Evolutionary conservation across 2,113 vertebrate genomes (phyloP).

Genomic region (Channa maculata): DNA sequence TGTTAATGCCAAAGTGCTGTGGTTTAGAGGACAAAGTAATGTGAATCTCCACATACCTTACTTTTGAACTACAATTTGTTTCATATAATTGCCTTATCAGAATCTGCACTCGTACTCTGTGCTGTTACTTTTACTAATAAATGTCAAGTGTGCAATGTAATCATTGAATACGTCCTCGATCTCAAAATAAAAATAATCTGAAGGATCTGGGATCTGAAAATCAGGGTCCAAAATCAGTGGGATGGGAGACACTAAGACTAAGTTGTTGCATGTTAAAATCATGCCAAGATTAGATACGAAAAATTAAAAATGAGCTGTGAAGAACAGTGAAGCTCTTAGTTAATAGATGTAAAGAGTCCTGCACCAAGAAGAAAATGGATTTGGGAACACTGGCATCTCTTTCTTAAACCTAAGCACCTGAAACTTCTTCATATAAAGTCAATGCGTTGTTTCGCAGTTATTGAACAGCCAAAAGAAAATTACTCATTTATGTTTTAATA

Average conservation of each 20-base stretch:
- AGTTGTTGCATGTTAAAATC: conserved; percentile 10
- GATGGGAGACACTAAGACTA: not conserved
- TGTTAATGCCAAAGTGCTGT: conserved; percentile 52
- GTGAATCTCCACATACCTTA: conserved; percentile 16
- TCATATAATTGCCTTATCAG: conserved; percentile 3
- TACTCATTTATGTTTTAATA: no score
- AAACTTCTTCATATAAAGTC: no score
- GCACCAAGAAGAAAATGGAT: not conserved
- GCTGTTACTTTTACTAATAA: conserved; percentile 11
- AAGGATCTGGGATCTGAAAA: not conserved
- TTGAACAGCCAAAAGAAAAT: no score
- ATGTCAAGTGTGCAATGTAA: conserved; percentile 40
- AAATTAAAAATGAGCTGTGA: not conserved
- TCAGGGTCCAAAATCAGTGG: not conserved
- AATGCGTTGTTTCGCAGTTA: no score
- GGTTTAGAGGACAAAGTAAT: conserved; percentile 3
- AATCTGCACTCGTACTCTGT: not conserved
- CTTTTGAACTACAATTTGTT: not conserved
- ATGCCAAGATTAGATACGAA: conserved; percentile 2
- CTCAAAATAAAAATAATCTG: conserved; percentile 7
- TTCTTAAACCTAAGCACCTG: conserved; percentile 1
- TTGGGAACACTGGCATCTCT: conserved; percentile 21
- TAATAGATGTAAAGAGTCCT: not conserved
- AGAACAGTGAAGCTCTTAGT: not conserved
- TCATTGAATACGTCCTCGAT: conserved; percentile 6